Base-by-base conservation (phyloP, 2,888 invertebrate species). In the Lamproptera curius region DNA sequence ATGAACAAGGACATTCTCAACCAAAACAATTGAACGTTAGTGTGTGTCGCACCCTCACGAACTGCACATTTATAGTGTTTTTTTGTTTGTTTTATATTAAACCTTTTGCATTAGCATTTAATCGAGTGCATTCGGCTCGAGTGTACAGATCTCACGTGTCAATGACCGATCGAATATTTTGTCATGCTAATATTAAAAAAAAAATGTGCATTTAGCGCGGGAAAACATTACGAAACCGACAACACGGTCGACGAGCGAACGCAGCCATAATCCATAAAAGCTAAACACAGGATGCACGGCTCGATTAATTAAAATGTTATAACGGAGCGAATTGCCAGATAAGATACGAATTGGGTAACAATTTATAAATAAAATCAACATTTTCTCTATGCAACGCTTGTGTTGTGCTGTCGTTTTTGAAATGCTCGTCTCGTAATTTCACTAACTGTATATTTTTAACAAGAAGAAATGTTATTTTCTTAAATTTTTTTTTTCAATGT, bases 251-350 rank as follows among this genome's bases (percentile, higher is more conserved):
- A 33, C 33, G 9, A 44, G 31, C 16, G 38, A 38, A 16, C 15
- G 10, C 39, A 16, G 34, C 28, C 34, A 46, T 39, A 26, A 39
- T 10, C 28, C 33, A n/a, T 46, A 26, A 46, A 46, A 33, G 16
- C 31, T 33, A 34, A 46, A 46, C 38, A 33, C 39, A 40, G 46
- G 46, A 46, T 39, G 20, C 23, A 8, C 15, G 23, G 13, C 34
- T 2, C 9, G 16, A 34, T 44, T 17, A 44, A 31, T 31, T 2
- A 10, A 31, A 14, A 2, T 44, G 44, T 44, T 38, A 38, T 44
- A 44, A 44, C 20, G 28, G n/a, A 5, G 28, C 28, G 9, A 28
- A n/a, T 28, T 28, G 20, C 20, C 3, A 20, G n/a, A n/a, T n/a
- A n/a, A n/a, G n/a, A n/a, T n/a, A n/a, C n/a, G n/a, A n/a, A n/a